phyloP scores from a whole-genome alignment of 2,888 invertebrate genomes.

The Lumbricus terrestris region DNA sequence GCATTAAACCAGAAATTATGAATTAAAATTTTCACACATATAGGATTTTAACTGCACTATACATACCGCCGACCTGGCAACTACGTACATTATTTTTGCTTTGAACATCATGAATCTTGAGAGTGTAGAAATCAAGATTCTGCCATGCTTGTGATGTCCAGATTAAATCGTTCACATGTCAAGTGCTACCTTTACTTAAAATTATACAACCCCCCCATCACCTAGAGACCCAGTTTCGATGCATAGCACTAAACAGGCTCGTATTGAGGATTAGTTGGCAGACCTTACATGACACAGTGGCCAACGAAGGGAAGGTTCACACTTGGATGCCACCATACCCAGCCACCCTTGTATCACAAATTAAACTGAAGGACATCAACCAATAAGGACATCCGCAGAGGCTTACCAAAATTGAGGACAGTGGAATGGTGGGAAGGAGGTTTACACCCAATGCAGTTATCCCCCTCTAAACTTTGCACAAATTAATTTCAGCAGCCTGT shows the following conservation, averaged over 20 bases:
- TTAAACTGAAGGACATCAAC: neutral
- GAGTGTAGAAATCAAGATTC: neutral
- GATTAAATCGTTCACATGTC: neutral
- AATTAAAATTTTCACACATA: neutral
- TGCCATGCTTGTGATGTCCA: neutral
- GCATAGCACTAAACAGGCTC: neutral
- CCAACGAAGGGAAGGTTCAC: neutral
- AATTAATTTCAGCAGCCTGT: too few relatives aligned
- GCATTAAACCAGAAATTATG: neutral
- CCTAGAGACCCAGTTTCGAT: neutral
- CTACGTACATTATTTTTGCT: neutral
- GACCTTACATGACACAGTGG: neutral
- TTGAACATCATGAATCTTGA: constrained; percentile 3
- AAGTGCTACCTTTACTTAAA: neutral
- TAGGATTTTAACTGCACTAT: neutral
- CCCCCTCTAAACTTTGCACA: too few relatives aligned
- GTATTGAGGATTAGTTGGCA: neutral
- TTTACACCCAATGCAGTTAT: too few relatives aligned
- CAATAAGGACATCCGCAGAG: too few relatives aligned
- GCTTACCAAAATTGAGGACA: too few relatives aligned
- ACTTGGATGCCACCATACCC: too few relatives aligned
- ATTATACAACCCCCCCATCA: neutral
- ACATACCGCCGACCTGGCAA: neutral
- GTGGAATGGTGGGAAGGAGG: too few relatives aligned
- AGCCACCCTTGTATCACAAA: neutral